phyloP scores from a whole-genome alignment of 2,888 invertebrate species.

The Cheilosia grossa region DNA sequence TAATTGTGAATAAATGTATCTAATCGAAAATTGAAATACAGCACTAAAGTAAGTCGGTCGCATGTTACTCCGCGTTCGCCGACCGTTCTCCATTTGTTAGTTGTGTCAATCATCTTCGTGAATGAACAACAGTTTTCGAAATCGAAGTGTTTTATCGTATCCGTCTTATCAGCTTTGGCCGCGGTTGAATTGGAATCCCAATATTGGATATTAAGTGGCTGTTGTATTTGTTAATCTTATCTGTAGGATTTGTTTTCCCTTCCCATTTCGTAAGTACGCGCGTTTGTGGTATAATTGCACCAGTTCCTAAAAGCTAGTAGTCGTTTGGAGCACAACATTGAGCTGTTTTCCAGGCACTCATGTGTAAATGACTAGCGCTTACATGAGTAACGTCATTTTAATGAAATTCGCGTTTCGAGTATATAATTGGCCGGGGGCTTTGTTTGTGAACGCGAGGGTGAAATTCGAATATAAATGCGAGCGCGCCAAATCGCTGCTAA shows the following conservation, averaged over 20 bases:
- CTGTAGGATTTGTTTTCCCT: conserved; percentile 18
- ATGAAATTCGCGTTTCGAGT: conserved; percentile 10
- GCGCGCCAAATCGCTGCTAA: not conserved
- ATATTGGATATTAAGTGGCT: conserved; percentile 14
- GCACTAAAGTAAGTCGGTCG: conserved; percentile 41
- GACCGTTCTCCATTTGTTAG: conserved; percentile 39
- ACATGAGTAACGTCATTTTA: conserved; percentile 16
- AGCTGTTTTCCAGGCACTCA: conserved; percentile 4
- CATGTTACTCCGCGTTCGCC: conserved; percentile 20
- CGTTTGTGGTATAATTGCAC: conserved; percentile 2
- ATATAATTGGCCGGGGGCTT: not conserved
- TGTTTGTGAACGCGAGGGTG: conserved; percentile 17
- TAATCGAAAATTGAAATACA: conserved; percentile 65
- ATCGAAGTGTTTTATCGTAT: conserved; percentile 1
- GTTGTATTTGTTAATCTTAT: conserved; percentile 28
- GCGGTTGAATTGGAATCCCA: conserved; percentile 6
- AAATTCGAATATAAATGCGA: conserved; percentile 3
- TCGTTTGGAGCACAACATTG: not conserved
- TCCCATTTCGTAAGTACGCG: not conserved
- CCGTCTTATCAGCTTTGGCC: conserved; percentile 28
- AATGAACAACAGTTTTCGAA: conserved; percentile 14
- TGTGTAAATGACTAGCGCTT: conserved; percentile 8
- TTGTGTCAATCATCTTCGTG: conserved; percentile 51
- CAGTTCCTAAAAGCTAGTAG: not conserved
- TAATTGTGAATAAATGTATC: conserved; percentile 68